phyloP scores from a whole-genome alignment of 2,797 vertebrate genomes.

The Coracias cyanogaster region DNA sequence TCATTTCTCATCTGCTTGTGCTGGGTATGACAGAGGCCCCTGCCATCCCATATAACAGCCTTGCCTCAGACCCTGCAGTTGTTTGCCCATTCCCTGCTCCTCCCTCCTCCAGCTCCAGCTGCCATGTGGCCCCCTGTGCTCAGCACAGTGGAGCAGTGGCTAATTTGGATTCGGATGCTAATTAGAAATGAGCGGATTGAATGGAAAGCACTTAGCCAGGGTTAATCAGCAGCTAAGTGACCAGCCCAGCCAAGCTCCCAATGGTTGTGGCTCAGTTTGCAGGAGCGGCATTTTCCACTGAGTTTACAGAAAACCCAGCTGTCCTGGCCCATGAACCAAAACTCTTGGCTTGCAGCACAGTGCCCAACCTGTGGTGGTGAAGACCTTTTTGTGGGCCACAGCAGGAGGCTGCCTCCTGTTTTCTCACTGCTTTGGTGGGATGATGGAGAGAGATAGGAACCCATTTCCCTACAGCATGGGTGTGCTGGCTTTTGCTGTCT shows the following conservation, averaged over 20 bases:
- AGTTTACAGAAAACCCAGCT: neutral
- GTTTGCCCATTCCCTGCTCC: neutral
- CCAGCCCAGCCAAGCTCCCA: neutral
- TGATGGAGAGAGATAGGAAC: neutral
- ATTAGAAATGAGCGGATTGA: conserved; percentile 61
- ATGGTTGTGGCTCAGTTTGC: neutral
- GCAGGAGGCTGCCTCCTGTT: neutral
- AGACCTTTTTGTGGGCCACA: neutral
- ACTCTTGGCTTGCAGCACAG: neutral
- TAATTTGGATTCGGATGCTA: conserved; percentile 72
- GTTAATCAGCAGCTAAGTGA: conserved; percentile 70
- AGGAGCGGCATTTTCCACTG: accelerated
- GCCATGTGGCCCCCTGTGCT: neutral
- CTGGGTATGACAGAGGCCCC: neutral
- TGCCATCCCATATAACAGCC: neutral
- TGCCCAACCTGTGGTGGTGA: neutral
- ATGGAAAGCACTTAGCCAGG: conserved; percentile 47
- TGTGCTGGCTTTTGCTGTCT: neutral
- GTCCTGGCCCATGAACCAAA: neutral
- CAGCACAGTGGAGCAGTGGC: neutral
- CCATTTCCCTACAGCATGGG: accelerated
- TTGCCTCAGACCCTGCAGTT: neutral
- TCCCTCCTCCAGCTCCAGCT: neutral
- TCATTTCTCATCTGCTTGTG: neutral
- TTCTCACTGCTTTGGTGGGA: neutral